Conservation (phyloP, 2,113 vertebrate species). For the Prinia subflava region DNA sequence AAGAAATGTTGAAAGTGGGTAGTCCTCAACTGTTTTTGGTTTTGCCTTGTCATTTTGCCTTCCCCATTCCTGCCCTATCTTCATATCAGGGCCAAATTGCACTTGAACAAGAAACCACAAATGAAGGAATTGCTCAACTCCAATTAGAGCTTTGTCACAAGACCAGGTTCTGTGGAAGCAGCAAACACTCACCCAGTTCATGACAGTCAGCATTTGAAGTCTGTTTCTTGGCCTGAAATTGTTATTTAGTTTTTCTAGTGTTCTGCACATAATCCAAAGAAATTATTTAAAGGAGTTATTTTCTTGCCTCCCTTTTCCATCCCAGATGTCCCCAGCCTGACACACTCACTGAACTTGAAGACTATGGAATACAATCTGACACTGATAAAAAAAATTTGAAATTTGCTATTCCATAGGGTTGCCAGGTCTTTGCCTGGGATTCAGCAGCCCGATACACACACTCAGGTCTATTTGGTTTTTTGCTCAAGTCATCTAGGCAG, state of each 20-base stretch:
- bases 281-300: neutral
- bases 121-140: neutral
- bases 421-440: neutral
- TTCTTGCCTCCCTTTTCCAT: neutral
- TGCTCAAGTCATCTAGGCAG: neutral
- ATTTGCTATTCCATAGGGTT: neutral
- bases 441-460: neutral
- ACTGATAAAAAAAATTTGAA: neutral
- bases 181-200: neutral
- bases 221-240: neutral
- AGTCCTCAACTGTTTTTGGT: neutral
- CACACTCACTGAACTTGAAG: neutral
- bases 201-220: neutral
- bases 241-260: neutral
- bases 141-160: neutral
- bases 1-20: neutral
- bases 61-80: conserved; percentile 4
- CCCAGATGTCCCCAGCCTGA: neutral
- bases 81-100: neutral
- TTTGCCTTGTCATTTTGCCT: neutral
- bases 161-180: neutral
- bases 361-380: neutral
- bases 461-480: neutral
- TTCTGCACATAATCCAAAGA: neutral
- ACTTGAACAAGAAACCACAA: neutral